Evolutionary conservation across 2,888 invertebrate genomes (phyloP).

Genomic region (Leptarthrus brevirostris): DNA sequence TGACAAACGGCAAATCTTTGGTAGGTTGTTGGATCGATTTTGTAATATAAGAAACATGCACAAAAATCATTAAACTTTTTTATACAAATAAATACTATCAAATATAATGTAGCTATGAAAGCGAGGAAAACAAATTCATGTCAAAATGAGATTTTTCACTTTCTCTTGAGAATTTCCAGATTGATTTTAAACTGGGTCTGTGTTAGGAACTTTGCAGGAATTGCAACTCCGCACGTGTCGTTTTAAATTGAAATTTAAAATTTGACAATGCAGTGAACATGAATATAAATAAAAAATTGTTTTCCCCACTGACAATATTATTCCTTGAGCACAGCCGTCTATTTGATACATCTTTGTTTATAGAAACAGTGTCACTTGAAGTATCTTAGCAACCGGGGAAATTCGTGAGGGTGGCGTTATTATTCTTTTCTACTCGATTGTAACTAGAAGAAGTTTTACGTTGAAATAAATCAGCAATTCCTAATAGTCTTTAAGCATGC

Average conservation of each 20-base stretch:
- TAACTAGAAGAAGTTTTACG: too few relatives aligned
- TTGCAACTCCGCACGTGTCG: neutral
- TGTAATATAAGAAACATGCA: conserved; percentile 35
- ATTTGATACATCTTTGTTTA: conserved; percentile 43
- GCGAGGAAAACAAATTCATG: conserved; percentile 29
- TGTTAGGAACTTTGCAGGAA: neutral
- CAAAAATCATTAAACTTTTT: conserved; percentile 46
- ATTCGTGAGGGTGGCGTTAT: neutral
- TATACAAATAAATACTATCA: conserved; percentile 34
- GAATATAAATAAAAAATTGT: conserved; percentile 19
- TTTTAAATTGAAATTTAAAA: conserved; percentile 21
- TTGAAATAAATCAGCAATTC: too few relatives aligned
- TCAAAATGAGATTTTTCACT: conserved; percentile 13
- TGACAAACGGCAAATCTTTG: conserved; percentile 28
- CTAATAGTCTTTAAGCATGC: too few relatives aligned
- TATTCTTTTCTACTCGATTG: neutral
- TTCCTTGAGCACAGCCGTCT: conserved; percentile 32
- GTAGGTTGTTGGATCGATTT: conserved; percentile 44
- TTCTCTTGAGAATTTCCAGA: conserved; percentile 2
- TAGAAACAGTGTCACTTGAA: conserved; percentile 27
- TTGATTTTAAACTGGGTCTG: neutral
- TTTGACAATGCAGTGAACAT: neutral
- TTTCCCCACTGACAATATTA: conserved; percentile 3
- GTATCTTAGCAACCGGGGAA: conserved; percentile 31
- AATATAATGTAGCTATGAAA: conserved; percentile 20